Conservation (phyloP, 2,888 invertebrate genomes). For the Timema cristinae region DNA sequence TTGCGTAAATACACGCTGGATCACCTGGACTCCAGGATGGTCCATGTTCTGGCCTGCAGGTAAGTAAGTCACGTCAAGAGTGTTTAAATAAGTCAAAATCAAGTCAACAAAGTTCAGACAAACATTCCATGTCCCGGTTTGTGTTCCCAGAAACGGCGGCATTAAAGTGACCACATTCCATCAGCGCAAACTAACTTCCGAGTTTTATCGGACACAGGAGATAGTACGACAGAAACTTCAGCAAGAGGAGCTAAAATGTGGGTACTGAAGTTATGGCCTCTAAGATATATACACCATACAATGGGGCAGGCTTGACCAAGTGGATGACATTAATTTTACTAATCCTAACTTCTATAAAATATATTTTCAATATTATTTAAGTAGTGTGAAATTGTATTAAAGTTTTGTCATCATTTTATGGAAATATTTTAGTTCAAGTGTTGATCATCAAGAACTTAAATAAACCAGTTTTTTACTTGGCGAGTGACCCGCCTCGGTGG, state of each 20-base stretch:
- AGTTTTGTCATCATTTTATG: too few relatives aligned
- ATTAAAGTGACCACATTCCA: constrained; percentile 55
- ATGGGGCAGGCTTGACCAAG: too few relatives aligned
- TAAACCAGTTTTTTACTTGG: too few relatives aligned
- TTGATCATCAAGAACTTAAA: too few relatives aligned
- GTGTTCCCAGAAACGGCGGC: constrained; percentile 26
- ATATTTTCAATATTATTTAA: too few relatives aligned
- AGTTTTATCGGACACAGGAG: constrained; percentile 53
- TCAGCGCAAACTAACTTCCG: constrained; percentile 57
- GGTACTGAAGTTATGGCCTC: constrained; percentile 43
- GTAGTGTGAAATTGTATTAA: too few relatives aligned
- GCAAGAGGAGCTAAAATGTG: constrained; percentile 53
- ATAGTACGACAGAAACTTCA: constrained; percentile 57
- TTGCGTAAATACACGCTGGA: constrained; percentile 63
- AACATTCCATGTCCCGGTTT: neutral
- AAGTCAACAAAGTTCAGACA: neutral
- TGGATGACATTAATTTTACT: too few relatives aligned
- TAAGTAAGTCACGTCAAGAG: constrained; percentile 34
- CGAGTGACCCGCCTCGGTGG: too few relatives aligned
- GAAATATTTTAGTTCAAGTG: too few relatives aligned
- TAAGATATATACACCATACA: too few relatives aligned
- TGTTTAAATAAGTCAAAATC: neutral
- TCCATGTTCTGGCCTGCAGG: constrained; percentile 56
- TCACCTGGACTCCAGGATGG: constrained; percentile 61
- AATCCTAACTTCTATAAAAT: too few relatives aligned